Evolutionary conservation across 64 coral and sea anemone species (phyloP).

Genomic region (Stichodactyla mertensii): DNA sequence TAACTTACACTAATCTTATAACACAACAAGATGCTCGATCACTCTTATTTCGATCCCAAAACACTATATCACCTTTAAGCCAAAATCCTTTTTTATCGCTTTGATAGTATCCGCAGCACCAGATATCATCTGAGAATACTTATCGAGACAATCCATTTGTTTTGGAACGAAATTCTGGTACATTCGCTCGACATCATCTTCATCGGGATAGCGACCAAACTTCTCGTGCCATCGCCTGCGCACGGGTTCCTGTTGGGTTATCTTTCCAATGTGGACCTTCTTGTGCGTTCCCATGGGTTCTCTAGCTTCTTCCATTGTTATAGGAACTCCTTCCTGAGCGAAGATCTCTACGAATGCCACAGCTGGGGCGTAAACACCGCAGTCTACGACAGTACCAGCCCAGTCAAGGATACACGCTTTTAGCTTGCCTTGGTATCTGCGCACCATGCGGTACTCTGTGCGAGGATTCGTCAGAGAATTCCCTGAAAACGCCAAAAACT

Average conservation of each 20-base stretch:
- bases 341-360: constrained; percentile 80
- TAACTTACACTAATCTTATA: no score
- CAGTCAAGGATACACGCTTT: constrained; percentile 87
- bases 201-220: constrained; percentile 74
- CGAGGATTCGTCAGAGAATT: constrained; percentile 69
- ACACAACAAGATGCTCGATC: no score
- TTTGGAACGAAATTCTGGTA: constrained; percentile 82
- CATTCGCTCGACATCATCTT: constrained; percentile 88
- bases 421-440: constrained; percentile 76
- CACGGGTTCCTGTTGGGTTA: constrained; percentile 75
- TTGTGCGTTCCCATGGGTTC: constrained; percentile 97
- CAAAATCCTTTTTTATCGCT: constrained; percentile 45
- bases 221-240: constrained; percentile 85
- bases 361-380: constrained; percentile 87
- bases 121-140: constrained; percentile 89
- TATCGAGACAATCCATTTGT: constrained; percentile 45
- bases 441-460: constrained; percentile 88
- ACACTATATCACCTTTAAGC: constrained; percentile 28
- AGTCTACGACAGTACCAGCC: constrained; percentile 92
- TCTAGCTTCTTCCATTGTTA: constrained; percentile 89
- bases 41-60: not conserved
- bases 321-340: constrained; percentile 74
- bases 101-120: constrained; percentile 90
- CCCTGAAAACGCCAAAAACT: not conserved
- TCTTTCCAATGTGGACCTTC: constrained; percentile 75